Evolutionary conservation across 2,113 vertebrate species (phyloP), one percentile per base, ranked within the genome.

Genomic region (Chascanopsetta lugubris): DNA sequence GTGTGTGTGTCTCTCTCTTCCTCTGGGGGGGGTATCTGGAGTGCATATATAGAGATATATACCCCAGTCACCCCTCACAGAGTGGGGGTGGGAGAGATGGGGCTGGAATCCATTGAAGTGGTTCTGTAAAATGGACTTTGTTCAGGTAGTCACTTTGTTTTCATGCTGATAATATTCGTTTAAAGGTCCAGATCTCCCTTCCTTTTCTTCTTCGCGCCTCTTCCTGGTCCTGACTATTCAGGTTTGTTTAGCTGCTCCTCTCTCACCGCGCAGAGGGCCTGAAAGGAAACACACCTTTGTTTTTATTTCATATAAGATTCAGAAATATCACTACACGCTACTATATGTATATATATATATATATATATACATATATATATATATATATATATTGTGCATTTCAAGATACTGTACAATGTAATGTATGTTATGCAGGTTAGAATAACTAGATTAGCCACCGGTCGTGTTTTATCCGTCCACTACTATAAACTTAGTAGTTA

Each of bases 111-210:
- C 83, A 91, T 93, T 93, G 92, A 93, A 92, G 92, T 92, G 74
- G 70, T 82, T 87, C 86, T 93, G 90, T 92, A 89, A 92, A 93
- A 93, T 93, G 68, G 90, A 92, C 89, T 93, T 93, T 90, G 93
- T 93, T 93, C 89, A 92, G 92, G 91, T 91, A 92, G 92, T 93
- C 91, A 93, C 91, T 93, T 93, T 93, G 91, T 93, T 93, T 93
- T 93, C 92, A 93, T 93, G 93, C 90, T 90, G 91, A 90, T 91
- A 89, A 89, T 90, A 92, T 91, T 93, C 87, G 85, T 90, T 91
- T 90, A 86, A 76, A 63, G 80, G 77, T 61, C 70, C 74, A 70
- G 69, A 84, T 82, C 86, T 65, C 32, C 46, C 55, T 69, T 69
- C 75, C 85, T 89, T 88, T 89, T 88, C 83, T 87, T 89, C 85